A percentile compares a stretch with the other conserved stretches of the same genome.
Conservation (phyloP, 2,113 vertebrate species). For the Ramphastos sulfuratus region DNA sequence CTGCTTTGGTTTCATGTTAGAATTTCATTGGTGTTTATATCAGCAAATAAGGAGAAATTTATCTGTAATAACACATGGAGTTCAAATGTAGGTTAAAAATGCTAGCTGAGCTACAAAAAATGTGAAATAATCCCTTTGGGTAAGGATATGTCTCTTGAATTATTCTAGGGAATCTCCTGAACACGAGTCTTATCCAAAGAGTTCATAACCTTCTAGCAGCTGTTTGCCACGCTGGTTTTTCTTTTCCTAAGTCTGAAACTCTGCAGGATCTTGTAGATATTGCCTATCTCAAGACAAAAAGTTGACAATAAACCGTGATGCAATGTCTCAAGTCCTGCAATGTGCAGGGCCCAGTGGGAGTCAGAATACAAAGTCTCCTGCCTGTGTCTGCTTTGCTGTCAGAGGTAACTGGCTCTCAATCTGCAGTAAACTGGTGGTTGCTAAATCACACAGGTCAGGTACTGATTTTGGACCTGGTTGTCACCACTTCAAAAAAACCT, state of each 20-base stretch:
- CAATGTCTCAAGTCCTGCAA: too few species aligned
- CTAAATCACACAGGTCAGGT: background rate
- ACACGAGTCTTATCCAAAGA: background rate
- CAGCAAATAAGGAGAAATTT: background rate
- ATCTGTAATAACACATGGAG: accelerated
- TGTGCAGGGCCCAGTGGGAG: accelerated
- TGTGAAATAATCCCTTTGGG: background rate
- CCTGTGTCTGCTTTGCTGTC: background rate
- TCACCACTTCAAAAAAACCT: background rate
- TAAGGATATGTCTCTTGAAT: background rate
- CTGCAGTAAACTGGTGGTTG: too few species aligned
- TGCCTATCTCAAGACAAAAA: background rate
- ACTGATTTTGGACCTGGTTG: background rate
- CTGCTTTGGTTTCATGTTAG: background rate
- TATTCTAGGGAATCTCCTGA: background rate
- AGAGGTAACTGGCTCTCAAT: background rate
- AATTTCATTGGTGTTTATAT: background rate
- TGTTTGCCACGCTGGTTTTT: background rate
- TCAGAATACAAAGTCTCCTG: background rate
- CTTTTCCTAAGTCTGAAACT: background rate
- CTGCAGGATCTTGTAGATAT: background rate
- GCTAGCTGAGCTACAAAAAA: background rate
- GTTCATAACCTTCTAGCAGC: background rate
- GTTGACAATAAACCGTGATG: background rate
- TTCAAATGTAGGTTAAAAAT: background rate